phyloP scores from a whole-genome alignment of 2,113 vertebrate genomes.

The Mungos mungo region DNA sequence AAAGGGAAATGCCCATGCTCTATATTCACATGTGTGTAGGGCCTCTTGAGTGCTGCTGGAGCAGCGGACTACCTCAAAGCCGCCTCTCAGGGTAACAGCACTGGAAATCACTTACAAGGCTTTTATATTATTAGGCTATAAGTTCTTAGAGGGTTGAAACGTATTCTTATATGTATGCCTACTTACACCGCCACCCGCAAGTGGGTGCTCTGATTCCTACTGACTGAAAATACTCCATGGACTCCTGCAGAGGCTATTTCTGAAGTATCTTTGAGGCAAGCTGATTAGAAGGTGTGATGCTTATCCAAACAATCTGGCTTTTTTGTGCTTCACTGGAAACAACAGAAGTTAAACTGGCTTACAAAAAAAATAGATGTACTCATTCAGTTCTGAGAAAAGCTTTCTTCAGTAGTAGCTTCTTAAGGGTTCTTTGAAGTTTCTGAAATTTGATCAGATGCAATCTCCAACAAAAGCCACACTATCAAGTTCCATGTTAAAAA shows the following conservation, averaged over 20 bases:
- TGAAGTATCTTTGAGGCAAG: conserved; percentile 1
- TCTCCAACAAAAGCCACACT: background rate
- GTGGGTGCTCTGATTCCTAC: background rate
- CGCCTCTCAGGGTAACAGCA: background rate
- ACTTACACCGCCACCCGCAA: background rate
- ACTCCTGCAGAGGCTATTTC: background rate
- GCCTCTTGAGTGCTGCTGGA: background rate
- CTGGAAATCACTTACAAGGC: background rate
- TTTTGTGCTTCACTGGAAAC: conserved; percentile 36
- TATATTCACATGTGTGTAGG: background rate
- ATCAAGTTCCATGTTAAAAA: background rate
- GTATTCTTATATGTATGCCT: background rate
- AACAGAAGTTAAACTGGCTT: background rate
- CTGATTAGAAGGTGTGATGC: conserved; percentile 18
- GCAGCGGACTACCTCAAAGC: background rate
- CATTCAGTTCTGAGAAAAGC: conserved; percentile 5
- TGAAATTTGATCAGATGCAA: background rate
- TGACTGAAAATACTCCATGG: background rate
- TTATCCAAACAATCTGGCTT: background rate
- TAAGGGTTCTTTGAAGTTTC: background rate
- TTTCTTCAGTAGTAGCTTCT: conserved; percentile 20
- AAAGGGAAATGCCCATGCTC: background rate
- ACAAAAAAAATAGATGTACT: background rate
- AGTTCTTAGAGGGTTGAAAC: background rate
- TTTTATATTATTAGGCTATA: background rate